Evolutionary conservation across 2,797 vertebrate genomes (phyloP).

Genomic region (Eidolon dupreanum): DNA sequence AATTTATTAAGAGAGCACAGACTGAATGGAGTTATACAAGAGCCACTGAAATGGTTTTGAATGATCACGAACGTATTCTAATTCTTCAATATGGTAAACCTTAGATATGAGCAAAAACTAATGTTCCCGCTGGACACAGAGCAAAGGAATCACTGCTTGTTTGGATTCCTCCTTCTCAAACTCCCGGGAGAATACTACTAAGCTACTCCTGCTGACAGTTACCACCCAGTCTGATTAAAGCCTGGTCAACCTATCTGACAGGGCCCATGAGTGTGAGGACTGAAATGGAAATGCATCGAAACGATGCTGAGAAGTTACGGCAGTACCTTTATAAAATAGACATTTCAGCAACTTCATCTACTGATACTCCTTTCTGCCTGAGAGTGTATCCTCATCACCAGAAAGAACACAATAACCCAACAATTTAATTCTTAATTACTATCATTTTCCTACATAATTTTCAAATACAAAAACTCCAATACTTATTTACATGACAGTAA

Average conservation of each 20-base stretch:
- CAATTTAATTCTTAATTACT: not conserved
- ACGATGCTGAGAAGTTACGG: not conserved
- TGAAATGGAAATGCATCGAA: not conserved
- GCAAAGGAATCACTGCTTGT: slow-evolving; percentile 43
- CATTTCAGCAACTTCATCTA: not conserved
- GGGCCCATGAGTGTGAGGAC: not conserved
- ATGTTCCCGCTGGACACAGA: not conserved
- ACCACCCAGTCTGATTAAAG: not conserved
- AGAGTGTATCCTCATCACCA: not conserved
- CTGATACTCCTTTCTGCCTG: not conserved
- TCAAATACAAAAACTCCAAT: not conserved
- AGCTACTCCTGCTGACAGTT: not conserved
- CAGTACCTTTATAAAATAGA: not conserved
- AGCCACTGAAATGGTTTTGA: slow-evolving; percentile 81
- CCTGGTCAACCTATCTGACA: not conserved
- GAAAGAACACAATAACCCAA: not conserved
- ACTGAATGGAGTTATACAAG: slow-evolving; percentile 77
- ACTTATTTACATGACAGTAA: not conserved
- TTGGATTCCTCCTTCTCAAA: slow-evolving; percentile 15
- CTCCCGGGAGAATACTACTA: not conserved
- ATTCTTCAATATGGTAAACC: slow-evolving; percentile 62
- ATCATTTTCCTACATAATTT: not conserved
- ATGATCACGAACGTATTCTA: slow-evolving; percentile 71
- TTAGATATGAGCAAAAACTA: slow-evolving; percentile 42
- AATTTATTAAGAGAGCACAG: slow-evolving; percentile 76